These are phyloP conservation scores for Periplaneta americana DNA, from an alignment of 1,140 invertebrate genomes.

Conservation along the genomic window DNA sequence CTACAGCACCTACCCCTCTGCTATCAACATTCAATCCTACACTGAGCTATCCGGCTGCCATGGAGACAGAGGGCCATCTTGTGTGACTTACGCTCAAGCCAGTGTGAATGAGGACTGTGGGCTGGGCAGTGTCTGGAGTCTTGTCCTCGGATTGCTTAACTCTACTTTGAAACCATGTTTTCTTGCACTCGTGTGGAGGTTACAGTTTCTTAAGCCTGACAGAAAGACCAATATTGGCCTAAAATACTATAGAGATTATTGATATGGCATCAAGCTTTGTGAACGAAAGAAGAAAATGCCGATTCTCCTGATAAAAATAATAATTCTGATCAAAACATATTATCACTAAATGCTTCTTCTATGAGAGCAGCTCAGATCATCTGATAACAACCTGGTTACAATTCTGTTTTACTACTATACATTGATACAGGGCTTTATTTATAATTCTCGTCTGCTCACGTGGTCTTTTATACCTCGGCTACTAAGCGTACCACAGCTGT, in stretches of 20 bases:
- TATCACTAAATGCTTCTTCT: neutral
- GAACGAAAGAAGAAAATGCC: too few species aligned
- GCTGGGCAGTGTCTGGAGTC: neutral
- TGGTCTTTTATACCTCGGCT: too few species aligned
- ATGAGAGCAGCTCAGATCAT: too few species aligned
- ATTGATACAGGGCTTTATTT: too few species aligned
- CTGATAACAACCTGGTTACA: too few species aligned
- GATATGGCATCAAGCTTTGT: too few species aligned
- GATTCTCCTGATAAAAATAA: too few species aligned
- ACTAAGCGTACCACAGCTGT: too few species aligned
- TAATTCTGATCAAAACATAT: neutral
- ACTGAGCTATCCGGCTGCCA: slow-evolving; percentile 27
- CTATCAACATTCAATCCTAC: slow-evolving; percentile 38
- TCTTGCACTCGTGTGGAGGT: neutral
- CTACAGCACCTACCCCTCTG: slow-evolving; percentile 28
- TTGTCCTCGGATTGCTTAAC: neutral
- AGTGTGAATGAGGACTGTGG: neutral
- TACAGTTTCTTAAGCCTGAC: neutral
- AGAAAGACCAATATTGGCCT: too few species aligned
- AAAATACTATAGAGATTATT: too few species aligned
- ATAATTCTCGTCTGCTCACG: too few species aligned
- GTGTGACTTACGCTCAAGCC: slow-evolving; percentile 29
- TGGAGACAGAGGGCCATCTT: slow-evolving; percentile 38
- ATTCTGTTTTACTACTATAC: too few species aligned
- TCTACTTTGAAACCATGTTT: neutral